These are phyloP conservation scores for Muricea muricata DNA, from an alignment of 92 coral and sea anemone species.

Conservation along the genomic window DNA sequence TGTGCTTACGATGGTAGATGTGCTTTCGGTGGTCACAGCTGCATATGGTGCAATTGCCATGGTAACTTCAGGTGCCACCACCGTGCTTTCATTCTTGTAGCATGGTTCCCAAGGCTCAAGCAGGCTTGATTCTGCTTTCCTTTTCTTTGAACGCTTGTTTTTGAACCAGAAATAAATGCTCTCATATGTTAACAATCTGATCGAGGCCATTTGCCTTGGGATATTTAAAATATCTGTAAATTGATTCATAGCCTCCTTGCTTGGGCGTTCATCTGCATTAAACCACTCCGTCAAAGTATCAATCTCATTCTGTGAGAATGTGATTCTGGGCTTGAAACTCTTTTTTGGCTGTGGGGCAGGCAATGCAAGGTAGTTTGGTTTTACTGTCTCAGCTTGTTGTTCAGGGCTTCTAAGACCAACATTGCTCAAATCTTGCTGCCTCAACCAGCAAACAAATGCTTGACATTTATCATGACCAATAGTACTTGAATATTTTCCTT, in stretches of 20 bases:
- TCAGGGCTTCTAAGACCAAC: background rate
- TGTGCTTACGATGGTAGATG: background rate
- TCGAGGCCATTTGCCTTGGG: background rate
- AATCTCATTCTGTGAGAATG: constrained; percentile 9
- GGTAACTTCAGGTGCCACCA: background rate
- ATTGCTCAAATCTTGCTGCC: constrained; percentile 7
- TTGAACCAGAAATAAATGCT: constrained; percentile 7
- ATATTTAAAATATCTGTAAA: background rate
- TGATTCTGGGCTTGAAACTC: background rate
- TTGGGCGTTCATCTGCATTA: constrained; percentile 3
- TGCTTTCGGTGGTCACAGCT: background rate
- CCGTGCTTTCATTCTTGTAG: background rate
- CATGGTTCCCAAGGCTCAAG: constrained; percentile 8
- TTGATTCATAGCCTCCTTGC: background rate
- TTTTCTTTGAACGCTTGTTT: background rate
- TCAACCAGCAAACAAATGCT: constrained; percentile 19
- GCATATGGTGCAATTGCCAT: background rate
- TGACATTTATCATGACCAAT: constrained; percentile 49
- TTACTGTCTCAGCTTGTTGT: background rate
- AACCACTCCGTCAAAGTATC: constrained; percentile 1
- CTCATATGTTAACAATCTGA: background rate
- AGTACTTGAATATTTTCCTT: constrained; percentile 47
- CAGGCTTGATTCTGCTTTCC: background rate
- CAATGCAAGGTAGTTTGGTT: background rate
- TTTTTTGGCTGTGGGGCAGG: background rate